These are phyloP conservation scores for Physella acuta DNA, from an alignment of 1,140 invertebrate genomes.

Conservation along the genomic window DNA sequence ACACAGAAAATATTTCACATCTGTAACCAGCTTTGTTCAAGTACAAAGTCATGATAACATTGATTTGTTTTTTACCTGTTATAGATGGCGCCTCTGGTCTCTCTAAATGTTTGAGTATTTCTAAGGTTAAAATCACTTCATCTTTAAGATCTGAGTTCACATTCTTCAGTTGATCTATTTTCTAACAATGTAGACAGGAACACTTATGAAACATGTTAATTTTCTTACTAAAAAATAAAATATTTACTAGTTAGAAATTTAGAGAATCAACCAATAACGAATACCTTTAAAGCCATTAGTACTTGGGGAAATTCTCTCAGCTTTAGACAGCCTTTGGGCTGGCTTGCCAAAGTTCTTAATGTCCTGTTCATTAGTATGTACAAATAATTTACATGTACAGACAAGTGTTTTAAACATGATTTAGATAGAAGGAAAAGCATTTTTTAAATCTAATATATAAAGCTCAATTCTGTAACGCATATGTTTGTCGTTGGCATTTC, in stretches of 20 bases:
- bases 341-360: conserved; percentile 53
- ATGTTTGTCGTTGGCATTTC: no score
- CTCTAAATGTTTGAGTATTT: conserved; percentile 53
- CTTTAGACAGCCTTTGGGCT: conserved; percentile 53
- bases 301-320: conserved; percentile 48
- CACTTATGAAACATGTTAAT: no score
- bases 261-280: no score
- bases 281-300: conserved; percentile 47
- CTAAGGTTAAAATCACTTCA: conserved; percentile 50
- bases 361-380: conserved; percentile 54
- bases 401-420: no score
- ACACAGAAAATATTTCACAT: background rate
- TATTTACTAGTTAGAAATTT: no score
- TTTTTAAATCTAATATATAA: no score
- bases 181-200: conserved; percentile 40
- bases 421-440: no score
- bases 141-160: conserved; percentile 51
- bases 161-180: conserved; percentile 31
- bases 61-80: conserved; percentile 41
- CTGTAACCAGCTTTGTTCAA: background rate
- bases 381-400: no score
- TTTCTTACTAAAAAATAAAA: no score
- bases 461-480: no score
- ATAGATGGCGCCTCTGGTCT: conserved; percentile 42
- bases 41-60: background rate